Evolutionary conservation across 30 jellyfish, hydroid and myxozoan genomes (phyloP).

Genomic region (Pseudorhiza aurosa): DNA sequence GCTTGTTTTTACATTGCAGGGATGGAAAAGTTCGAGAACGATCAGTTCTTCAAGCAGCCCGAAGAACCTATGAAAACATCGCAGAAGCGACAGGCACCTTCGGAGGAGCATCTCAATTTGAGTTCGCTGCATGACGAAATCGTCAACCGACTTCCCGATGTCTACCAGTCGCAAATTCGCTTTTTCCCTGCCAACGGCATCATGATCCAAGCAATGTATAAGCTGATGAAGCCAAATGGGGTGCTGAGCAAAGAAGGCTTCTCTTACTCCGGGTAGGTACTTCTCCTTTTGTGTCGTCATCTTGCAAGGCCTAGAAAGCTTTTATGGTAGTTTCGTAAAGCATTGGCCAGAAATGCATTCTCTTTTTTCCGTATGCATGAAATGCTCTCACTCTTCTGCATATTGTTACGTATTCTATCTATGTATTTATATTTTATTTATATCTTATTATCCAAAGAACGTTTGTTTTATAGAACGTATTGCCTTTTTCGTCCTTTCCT

Average conservation of each 20-base stretch:
- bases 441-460: too few species aligned
- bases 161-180: conserved; percentile 30
- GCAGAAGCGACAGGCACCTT: conserved; percentile 1
- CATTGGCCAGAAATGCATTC: too few species aligned
- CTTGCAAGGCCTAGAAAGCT: too few species aligned
- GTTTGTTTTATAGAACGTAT: too few species aligned
- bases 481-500: too few species aligned
- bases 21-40: conserved; percentile 43
- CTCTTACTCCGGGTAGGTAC: conserved; percentile 42
- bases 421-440: too few species aligned
- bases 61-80: not conserved
- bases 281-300: too few species aligned
- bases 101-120: conserved; percentile 2
- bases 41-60: conserved; percentile 40
- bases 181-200: conserved; percentile 42
- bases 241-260: conserved; percentile 54
- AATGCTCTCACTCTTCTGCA: too few species aligned
- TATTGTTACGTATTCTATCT: too few species aligned
- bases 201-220: conserved; percentile 57
- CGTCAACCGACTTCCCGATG: not conserved
- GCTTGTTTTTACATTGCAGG: conserved; percentile 13
- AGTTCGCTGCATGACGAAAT: not conserved
- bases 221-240: conserved; percentile 36
- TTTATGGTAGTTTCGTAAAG: too few species aligned
- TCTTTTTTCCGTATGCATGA: too few species aligned